Evolutionary conservation across 1,140 invertebrate genomes (phyloP).

Genomic region (Sarcophaga bullata): DNA sequence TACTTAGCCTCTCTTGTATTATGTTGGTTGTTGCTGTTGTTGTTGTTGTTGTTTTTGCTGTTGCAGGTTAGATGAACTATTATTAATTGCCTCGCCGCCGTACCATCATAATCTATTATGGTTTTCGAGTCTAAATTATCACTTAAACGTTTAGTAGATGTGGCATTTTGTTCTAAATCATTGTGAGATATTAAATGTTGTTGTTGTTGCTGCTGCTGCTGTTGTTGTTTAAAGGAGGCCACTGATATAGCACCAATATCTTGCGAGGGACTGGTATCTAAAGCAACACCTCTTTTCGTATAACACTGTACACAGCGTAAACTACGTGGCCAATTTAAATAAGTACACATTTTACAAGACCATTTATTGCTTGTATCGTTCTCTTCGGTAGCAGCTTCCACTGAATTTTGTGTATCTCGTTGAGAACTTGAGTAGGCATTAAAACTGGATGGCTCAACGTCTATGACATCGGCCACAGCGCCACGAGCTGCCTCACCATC

Average conservation of each 20-base stretch:
- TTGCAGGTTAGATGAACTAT: background rate
- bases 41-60: background rate
- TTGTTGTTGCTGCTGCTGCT: background rate
- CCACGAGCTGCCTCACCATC: conserved; percentile 45
- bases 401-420: conserved; percentile 43
- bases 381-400: conserved; percentile 44
- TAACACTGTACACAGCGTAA: conserved; percentile 79
- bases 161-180: conserved; percentile 43
- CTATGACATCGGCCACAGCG: conserved; percentile 51
- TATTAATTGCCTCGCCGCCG: background rate
- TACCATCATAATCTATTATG: background rate
- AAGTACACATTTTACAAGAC: conserved; percentile 83
- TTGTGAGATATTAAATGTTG: conserved; percentile 36
- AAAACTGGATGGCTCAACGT: conserved; percentile 58
- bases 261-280: conserved; percentile 40
- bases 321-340: conserved; percentile 80
- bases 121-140: conserved; percentile 39
- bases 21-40: background rate
- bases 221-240: conserved; percentile 10
- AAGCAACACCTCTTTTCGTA: conserved; percentile 56
- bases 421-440: conserved; percentile 47
- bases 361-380: conserved; percentile 71
- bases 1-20: conserved; percentile 29
- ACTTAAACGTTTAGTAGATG: conserved; percentile 45
- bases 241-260: conserved; percentile 25